Evolutionary conservation across 2,113 vertebrate genomes (phyloP).

Genomic region (Donacobius atricapilla): DNA sequence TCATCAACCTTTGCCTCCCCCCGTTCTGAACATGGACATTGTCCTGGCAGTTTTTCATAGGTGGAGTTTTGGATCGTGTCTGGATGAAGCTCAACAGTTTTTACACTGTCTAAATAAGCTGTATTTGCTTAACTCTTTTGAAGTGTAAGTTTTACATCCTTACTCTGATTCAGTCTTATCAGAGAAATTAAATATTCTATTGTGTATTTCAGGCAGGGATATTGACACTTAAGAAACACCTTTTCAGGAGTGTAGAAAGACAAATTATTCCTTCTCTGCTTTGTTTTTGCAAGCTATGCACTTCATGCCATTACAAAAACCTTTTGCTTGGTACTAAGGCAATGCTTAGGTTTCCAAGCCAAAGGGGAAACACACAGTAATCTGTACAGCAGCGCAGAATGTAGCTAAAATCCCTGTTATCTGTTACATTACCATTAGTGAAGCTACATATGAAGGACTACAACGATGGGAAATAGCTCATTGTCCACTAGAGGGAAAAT

Average conservation of each 20-base stretch:
- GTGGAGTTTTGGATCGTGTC: neutral
- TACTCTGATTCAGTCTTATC: neutral
- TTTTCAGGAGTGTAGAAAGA: neutral
- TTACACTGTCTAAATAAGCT: neutral
- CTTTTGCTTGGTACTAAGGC: neutral
- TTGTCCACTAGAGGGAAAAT: neutral
- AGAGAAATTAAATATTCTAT: neutral
- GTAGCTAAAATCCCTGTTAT: neutral
- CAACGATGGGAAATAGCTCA: neutral
- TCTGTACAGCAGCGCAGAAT: neutral
- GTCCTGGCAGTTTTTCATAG: neutral
- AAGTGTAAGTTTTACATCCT: neutral
- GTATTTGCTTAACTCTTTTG: neutral
- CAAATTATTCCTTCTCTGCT: neutral
- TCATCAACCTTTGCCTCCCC: fast-evolving
- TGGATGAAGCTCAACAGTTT: neutral
- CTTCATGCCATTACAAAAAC: neutral
- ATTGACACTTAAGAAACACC: neutral
- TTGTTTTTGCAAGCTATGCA: neutral
- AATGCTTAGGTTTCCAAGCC: neutral
- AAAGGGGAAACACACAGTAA: neutral
- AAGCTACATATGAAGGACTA: neutral
- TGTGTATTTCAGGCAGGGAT: neutral
- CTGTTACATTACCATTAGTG: neutral
- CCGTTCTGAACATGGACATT: neutral